Percentiles rank a stretch among this genome's conserved stretches.
Conservation (phyloP, 2,888 invertebrate genomes). For the Girardia tigrina region DNA sequence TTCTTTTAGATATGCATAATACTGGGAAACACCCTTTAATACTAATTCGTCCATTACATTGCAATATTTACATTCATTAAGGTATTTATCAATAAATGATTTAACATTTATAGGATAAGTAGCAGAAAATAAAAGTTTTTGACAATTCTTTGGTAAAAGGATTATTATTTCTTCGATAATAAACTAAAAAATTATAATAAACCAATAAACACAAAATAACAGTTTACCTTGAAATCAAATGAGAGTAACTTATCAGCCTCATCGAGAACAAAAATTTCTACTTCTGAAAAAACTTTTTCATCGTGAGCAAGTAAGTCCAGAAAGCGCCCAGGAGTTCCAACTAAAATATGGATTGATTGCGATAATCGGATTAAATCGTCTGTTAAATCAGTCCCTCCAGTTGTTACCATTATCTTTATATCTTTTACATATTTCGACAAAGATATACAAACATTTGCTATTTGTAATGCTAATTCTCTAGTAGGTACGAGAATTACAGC, state of each 20-base stretch:
- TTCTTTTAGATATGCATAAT: conserved; percentile 99
- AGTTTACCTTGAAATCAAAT: conserved; percentile 69
- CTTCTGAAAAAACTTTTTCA: conserved; percentile 78
- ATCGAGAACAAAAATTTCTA: conserved; percentile 88
- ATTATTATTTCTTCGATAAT: conserved; percentile 93
- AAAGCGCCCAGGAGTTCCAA: conserved; percentile 96
- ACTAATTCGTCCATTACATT: conserved; percentile 99
- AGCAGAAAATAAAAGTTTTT: conserved; percentile 92
- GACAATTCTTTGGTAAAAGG: conserved; percentile 77
- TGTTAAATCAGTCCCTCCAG: conserved; percentile 78
- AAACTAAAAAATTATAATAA: conserved; percentile 55
- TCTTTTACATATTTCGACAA: conserved; percentile 80
- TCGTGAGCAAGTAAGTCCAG: conserved; percentile 97
- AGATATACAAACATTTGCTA: conserved; percentile 97
- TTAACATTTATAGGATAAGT: conserved; percentile 96
- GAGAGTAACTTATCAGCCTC: conserved; percentile 97
- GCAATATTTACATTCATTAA: conserved; percentile 86
- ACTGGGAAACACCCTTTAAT: conserved; percentile 95
- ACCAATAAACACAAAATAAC: neutral
- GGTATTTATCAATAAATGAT: conserved; percentile 87
- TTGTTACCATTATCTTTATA: conserved; percentile 95
- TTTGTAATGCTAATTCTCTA: conserved; percentile 88
- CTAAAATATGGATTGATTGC: conserved; percentile 88
- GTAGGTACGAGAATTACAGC: conserved; percentile 85
- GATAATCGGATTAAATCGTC: conserved; percentile 99